phyloP scores from a whole-genome alignment of 2,888 invertebrate species.

The Charanyca ferruginea region DNA sequence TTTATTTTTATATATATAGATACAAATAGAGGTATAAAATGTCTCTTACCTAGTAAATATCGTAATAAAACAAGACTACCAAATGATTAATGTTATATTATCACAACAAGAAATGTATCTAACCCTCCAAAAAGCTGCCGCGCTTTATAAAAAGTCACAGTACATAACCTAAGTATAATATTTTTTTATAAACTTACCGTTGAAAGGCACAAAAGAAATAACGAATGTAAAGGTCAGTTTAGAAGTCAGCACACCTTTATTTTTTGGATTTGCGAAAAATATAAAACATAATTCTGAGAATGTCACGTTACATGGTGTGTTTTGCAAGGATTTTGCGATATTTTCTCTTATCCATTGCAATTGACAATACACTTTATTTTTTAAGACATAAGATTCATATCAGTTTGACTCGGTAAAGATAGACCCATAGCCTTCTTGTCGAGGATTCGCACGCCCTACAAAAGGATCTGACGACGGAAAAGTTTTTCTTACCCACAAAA shows the following conservation, averaged over 20 bases:
- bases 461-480: conserved; percentile 58
- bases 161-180: conserved; percentile 42
- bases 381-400: conserved; percentile 16
- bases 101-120: conserved; percentile 12
- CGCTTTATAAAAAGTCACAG: conserved; percentile 27
- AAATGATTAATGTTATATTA: conserved; percentile 6
- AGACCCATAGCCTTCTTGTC: conserved; percentile 36
- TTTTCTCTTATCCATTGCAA: conserved; percentile 11
- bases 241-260: conserved; percentile 65
- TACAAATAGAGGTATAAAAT: too few relatives aligned
- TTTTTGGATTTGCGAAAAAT: conserved; percentile 60
- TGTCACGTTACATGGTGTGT: conserved; percentile 60
- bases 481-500: conserved; percentile 54
- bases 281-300: conserved; percentile 64
- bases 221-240: conserved; percentile 61
- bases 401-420: conserved; percentile 23
- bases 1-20: too few relatives aligned
- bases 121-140: not conserved
- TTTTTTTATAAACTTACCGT: conserved; percentile 24
- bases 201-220: conserved; percentile 62
- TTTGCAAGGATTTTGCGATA: conserved; percentile 61
- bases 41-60: too few relatives aligned
- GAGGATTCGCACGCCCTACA: conserved; percentile 54
- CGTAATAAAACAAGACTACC: not conserved
- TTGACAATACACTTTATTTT: conserved; percentile 36